Conservation (phyloP, 2,113 vertebrate species). For the Tylochromis polylepis region DNA sequence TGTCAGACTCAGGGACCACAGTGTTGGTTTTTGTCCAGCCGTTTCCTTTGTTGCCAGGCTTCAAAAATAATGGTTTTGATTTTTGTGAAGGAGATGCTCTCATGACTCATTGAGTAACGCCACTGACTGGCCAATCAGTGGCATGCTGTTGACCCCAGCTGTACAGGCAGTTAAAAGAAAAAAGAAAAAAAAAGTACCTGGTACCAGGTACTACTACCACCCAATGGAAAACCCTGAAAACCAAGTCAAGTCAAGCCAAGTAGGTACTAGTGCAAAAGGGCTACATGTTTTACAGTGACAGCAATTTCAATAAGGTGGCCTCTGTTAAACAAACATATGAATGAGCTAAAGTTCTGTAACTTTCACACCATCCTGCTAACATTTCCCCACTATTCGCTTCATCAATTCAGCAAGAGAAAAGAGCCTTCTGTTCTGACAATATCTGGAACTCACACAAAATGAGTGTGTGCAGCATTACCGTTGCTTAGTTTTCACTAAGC, state of each 20-base stretch:
- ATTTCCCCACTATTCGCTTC: not conserved
- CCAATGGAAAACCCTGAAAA: too few species aligned
- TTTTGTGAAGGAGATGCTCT: not conserved
- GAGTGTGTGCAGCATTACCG: not conserved
- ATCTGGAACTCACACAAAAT: not conserved
- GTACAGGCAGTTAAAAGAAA: not conserved
- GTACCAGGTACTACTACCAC: too few species aligned
- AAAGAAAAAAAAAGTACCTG: not conserved
- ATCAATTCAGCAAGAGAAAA: not conserved
- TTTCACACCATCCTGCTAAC: not conserved
- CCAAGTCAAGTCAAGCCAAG: accelerated
- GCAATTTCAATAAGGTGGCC: not conserved
- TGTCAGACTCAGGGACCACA: not conserved
- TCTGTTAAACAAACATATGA: not conserved
- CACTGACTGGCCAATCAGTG: not conserved
- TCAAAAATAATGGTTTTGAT: not conserved
- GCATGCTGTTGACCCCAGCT: not conserved
- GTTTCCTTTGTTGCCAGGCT: not conserved
- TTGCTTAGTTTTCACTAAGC: not conserved
- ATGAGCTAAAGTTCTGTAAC: not conserved
- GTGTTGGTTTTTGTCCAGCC: not conserved
- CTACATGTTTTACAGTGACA: not conserved
- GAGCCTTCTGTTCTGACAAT: not conserved
- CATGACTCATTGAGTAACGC: not conserved
- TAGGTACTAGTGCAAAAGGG: not conserved